Conservation (phyloP, 2,797 vertebrate genomes). For the Cephalopachus bancanus region DNA sequence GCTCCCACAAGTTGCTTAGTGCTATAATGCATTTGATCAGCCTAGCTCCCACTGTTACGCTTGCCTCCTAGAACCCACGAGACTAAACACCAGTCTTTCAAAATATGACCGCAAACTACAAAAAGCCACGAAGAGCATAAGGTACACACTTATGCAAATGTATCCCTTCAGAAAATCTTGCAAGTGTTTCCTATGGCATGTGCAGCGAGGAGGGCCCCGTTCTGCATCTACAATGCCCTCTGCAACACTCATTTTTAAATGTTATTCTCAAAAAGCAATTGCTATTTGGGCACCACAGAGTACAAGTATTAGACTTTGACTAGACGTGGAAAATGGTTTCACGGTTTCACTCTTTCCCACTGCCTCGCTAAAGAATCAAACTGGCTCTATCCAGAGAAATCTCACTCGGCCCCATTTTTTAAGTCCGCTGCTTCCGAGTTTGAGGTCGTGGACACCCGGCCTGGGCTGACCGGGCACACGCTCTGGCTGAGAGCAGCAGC, state of each 20-base stretch:
- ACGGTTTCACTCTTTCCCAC: constrained; percentile 74
- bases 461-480: neutral
- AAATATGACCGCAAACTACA: neutral
- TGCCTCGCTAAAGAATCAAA: constrained; percentile 74
- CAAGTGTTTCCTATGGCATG: fast-evolving
- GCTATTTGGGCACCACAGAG: constrained; percentile 30
- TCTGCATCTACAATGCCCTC: neutral
- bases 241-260: neutral
- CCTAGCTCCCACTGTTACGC: fast-evolving
- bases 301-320: constrained; percentile 17
- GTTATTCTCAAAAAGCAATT: constrained; percentile 29
- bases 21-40: fast-evolving
- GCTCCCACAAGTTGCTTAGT: fast-evolving
- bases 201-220: too few relatives aligned
- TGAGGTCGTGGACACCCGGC: neutral
- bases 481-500: neutral
- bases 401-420: constrained; percentile 36
- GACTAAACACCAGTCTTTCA: neutral
- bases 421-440: constrained; percentile 49
- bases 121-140: fast-evolving
- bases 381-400: neutral
- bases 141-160: fast-evolving
- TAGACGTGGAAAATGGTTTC: constrained; percentile 61
- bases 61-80: neutral
- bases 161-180: neutral